Base-by-base conservation (phyloP, 1,140 invertebrate genomes). In the Temnothorax nylanderi region DNA sequence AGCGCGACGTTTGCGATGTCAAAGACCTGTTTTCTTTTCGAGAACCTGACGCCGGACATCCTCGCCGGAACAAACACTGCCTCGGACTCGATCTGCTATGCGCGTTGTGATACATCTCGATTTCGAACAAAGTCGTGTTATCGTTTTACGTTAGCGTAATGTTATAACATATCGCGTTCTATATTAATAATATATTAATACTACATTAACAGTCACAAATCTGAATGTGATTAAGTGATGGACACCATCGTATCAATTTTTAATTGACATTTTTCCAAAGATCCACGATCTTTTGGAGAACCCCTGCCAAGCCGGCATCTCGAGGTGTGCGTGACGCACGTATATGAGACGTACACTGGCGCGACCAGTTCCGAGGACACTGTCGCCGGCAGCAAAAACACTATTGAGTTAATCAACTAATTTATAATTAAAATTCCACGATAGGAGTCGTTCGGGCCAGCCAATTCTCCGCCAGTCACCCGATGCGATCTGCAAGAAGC, bases 401-500 rank as follows among this genome's bases (percentile, higher is more conserved):
- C 93, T 95, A 95, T 95, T 95, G 95, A 95, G 95, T 95, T 95
- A 95, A 95, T 95, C 95, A 95, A 95, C 95, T 95, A 95, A 95
- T 95, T 95, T 95, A 95, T 95, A 95, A 95, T 95, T 95, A 95
- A 95, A 95, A 95, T 95, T 95, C 95, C 93, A 93, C 89, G 92
- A 92, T 92, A 92, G 88, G 88, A 91, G 86, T 85, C 81, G 90
- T 89, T 88, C 67, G 74, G 71, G 86, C 74, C 87, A 74, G 72
- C 47, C 85, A 49, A 74, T 75, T 85, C 88, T 71, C 65, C 76
- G 88, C 88, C 89, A 58, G 75, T 62, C 71, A 34, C 49, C 49
- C 85, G 71, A 37, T 44, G 78, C 49, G 32, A 54, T 82, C 87
- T 86, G 92, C 92, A 94, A 94, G 93, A 95, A 95, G 89, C 85